A percentile compares a stretch with the other conserved stretches of the same genome.
Evolutionary conservation across 2,888 invertebrate genomes (phyloP).

Genomic region (Phengaris alcon): DNA sequence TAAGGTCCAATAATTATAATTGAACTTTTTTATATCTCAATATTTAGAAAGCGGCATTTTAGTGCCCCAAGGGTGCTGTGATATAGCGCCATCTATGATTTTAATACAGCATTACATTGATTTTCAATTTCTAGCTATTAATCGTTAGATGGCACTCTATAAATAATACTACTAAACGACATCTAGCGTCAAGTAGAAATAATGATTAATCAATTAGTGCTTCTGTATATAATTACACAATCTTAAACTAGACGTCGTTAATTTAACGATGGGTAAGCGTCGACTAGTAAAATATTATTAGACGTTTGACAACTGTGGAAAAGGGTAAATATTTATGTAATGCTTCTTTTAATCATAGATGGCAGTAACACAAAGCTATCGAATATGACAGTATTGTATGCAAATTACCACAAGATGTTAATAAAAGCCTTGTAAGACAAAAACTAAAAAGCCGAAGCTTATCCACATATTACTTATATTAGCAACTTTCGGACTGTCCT

Average conservation of each 20-base stretch:
- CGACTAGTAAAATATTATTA: too few species aligned
- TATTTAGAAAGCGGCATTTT: constrained; percentile 29
- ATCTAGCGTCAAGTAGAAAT: not conserved
- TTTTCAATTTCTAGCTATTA: constrained; percentile 29
- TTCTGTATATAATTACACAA: not conserved
- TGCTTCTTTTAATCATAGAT: too few species aligned
- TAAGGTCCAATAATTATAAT: not conserved
- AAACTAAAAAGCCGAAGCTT: constrained; percentile 30
- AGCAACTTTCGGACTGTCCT: constrained; percentile 62
- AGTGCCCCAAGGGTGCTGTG: constrained; percentile 15
- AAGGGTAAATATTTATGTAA: too few species aligned
- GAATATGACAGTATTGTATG: too few species aligned
- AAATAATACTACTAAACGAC: not conserved
- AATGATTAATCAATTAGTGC: not conserved
- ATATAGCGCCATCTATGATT: constrained; percentile 34
- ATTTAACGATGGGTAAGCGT: too few species aligned
- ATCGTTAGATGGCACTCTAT: constrained; percentile 33
- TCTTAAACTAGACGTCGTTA: too few species aligned
- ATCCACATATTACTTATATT: constrained; percentile 48
- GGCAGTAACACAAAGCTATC: too few species aligned
- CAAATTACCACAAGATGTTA: too few species aligned
- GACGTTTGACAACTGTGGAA: too few species aligned
- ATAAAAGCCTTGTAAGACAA: too few species aligned
- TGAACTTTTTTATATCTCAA: not conserved
- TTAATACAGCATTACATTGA: constrained; percentile 14